phyloP scores from a whole-genome alignment of 2,113 vertebrate species.

The Amphilophus citrinellus region DNA sequence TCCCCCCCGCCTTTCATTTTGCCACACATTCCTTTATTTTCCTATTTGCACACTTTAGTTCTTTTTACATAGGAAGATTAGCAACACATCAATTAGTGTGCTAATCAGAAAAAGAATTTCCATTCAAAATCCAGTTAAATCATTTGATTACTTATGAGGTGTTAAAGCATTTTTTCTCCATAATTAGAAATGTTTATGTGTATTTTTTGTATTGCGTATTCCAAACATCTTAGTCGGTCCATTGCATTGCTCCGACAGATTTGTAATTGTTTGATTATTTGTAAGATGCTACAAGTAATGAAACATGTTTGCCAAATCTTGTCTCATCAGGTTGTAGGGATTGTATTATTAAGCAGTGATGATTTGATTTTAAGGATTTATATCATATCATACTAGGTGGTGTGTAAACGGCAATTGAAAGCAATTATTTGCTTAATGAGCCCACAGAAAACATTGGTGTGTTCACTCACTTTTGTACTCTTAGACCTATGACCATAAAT shows the following conservation, averaged over 20 bases:
- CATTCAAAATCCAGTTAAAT: constrained; percentile 16
- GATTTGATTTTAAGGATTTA: background rate
- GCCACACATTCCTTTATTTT: constrained; percentile 13
- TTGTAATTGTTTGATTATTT: constrained; percentile 13
- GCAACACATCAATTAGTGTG: constrained; percentile 12
- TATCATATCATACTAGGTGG: background rate
- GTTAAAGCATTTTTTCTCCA: constrained; percentile 29
- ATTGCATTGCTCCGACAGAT: constrained; percentile 22
- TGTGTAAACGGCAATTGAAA: background rate
- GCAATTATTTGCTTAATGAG: background rate
- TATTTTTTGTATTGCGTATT: constrained; percentile 53
- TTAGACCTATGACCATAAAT: background rate
- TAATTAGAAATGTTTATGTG: constrained; percentile 53
- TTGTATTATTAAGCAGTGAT: background rate
- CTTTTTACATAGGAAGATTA: constrained; percentile 29
- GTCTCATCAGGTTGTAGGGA: background rate
- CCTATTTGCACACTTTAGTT: constrained; percentile 9
- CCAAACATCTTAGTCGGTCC: constrained; percentile 36
- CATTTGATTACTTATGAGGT: constrained; percentile 41
- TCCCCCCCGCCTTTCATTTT: constrained; percentile 38
- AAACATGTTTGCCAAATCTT: background rate
- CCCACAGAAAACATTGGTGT: background rate
- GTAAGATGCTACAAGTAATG: constrained; percentile 15
- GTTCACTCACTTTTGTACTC: background rate
- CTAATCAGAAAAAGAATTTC: background rate